Evolutionary conservation across 2,888 invertebrate species (phyloP).

Genomic region (Podabrus alpinus): DNA sequence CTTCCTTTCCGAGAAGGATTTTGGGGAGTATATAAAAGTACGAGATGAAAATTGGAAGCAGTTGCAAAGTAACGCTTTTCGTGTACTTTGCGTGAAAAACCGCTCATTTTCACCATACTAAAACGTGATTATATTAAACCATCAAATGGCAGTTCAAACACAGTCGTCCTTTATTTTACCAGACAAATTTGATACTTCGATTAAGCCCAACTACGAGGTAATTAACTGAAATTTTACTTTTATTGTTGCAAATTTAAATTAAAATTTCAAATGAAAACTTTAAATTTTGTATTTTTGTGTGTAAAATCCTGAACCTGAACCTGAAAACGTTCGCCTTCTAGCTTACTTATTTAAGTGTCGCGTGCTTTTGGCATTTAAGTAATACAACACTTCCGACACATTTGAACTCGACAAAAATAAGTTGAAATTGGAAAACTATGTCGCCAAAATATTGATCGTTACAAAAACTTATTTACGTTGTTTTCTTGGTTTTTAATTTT

Average conservation of each 20-base stretch:
- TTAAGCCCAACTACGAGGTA: slow-evolving; percentile 46
- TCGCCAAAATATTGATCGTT: not conserved
- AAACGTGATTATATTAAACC: not conserved
- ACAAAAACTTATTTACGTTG: too few species aligned
- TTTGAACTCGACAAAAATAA: not conserved
- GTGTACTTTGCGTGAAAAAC: not conserved
- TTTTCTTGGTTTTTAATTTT: not conserved
- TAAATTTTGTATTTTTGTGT: not conserved
- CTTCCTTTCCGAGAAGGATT: slow-evolving; percentile 10
- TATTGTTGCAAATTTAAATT: not conserved
- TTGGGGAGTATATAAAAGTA: slow-evolving; percentile 20
- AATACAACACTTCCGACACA: not conserved
- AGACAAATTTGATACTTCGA: slow-evolving; percentile 45
- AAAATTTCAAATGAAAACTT: not conserved
- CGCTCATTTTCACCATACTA: not conserved
- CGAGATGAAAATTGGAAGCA: slow-evolving; percentile 15
- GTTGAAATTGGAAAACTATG: not conserved
- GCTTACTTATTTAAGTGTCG: not conserved
- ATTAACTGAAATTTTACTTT: slow-evolving; percentile 28
- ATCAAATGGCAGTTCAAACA: slow-evolving; percentile 44
- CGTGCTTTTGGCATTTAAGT: not conserved
- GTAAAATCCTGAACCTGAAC: not conserved
- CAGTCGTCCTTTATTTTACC: slow-evolving; percentile 40
- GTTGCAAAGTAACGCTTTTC: slow-evolving; percentile 5
- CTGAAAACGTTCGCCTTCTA: not conserved